A percentile compares a stretch with the other conserved stretches of the same genome.
These are phyloP conservation scores for Rhea pennata DNA, from an alignment of 2,113 vertebrate species.

Conservation along the genomic window DNA sequence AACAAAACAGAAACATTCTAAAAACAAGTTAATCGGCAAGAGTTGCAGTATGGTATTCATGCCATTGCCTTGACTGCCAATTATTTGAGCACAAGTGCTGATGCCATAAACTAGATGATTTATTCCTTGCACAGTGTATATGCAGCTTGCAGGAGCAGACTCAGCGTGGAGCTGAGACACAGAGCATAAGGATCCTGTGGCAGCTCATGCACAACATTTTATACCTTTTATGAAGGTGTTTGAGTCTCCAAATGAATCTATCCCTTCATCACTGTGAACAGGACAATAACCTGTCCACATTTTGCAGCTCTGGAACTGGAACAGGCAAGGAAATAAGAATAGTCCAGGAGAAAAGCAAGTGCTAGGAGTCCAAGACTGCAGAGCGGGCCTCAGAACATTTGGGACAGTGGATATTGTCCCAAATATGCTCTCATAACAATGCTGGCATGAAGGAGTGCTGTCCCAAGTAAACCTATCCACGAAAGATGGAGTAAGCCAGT, in stretches of 20 bases:
- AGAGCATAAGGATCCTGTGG: neutral
- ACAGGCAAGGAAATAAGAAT: neutral
- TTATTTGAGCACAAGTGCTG: neutral
- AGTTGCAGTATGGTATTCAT: neutral
- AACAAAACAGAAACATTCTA: neutral
- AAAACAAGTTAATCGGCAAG: neutral
- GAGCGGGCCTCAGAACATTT: neutral
- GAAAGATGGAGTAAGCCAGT: neutral
- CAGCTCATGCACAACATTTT: neutral
- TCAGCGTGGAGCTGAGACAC: neutral
- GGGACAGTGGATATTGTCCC: neutral
- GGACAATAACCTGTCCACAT: neutral
- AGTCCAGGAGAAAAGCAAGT: neutral
- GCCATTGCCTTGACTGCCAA: neutral
- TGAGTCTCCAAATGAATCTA: neutral
- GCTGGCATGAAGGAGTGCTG: neutral
- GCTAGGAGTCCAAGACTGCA: neutral
- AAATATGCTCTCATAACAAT: neutral
- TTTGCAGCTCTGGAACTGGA: neutral
- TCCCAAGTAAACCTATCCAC: neutral
- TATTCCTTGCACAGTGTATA: neutral
- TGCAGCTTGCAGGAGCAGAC: neutral
- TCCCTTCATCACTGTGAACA: neutral
- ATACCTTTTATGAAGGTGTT: neutral
- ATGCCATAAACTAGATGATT: neutral